Percentiles rank a stretch among this genome's conserved stretches.
These are phyloP conservation scores for Euproctis similis DNA, from an alignment of 2,888 invertebrate genomes.

Conservation along the genomic window DNA sequence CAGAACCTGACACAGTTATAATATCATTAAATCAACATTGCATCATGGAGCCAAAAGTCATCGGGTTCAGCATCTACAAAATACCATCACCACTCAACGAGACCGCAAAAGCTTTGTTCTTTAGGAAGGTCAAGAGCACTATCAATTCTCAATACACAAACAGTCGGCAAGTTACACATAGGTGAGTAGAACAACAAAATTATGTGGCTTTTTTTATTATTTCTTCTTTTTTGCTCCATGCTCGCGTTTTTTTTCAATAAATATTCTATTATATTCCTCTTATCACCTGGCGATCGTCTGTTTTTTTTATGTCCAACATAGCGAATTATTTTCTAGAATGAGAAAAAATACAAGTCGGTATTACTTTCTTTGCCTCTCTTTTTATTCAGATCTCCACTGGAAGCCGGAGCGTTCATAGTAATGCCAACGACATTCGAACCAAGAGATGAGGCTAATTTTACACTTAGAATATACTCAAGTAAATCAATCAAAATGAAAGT, in stretches of 20 bases:
- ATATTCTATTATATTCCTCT: too few species aligned
- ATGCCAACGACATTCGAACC: slow-evolving; percentile 95
- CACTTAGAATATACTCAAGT: slow-evolving; percentile 86
- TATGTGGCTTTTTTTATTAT: too few species aligned
- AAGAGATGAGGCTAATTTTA: slow-evolving; percentile 91
- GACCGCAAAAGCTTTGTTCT: slow-evolving; percentile 85
- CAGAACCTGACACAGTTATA: slow-evolving; percentile 80
- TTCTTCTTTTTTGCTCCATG: too few species aligned
- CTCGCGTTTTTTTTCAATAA: too few species aligned
- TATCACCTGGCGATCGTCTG: too few species aligned
- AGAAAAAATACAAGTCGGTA: not conserved
- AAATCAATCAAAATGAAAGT: slow-evolving; percentile 86
- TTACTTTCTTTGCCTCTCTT: not conserved
- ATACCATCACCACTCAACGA: slow-evolving; percentile 82
- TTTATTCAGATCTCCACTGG: slow-evolving; percentile 82
- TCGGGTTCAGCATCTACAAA: slow-evolving; percentile 91
- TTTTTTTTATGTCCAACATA: too few species aligned
- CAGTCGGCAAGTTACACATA: slow-evolving; percentile 86
- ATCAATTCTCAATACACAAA: slow-evolving; percentile 95
- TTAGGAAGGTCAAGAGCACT: slow-evolving; percentile 89
- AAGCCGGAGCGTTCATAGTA: slow-evolving; percentile 87
- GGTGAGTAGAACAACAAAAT: too few species aligned
- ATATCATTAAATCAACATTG: slow-evolving; percentile 92
- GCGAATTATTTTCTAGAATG: too few species aligned
- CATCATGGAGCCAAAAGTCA: slow-evolving; percentile 93